phyloP scores from a whole-genome alignment of 2,888 invertebrate species.

The Xanthia icteritia region DNA sequence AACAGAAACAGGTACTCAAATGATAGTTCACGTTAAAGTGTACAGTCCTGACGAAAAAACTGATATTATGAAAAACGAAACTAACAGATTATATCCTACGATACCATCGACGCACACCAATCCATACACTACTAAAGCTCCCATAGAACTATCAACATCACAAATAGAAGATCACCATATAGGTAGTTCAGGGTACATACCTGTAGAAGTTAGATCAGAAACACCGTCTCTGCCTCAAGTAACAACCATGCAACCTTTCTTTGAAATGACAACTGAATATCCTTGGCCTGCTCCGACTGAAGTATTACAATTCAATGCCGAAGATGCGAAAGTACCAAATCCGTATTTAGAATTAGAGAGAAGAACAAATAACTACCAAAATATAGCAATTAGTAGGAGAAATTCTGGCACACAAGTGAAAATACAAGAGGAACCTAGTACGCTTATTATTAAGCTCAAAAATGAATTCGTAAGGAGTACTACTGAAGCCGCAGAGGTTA shows the following conservation, averaged over 20 bases:
- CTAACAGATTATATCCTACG: slow-evolving; percentile 49
- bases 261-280: slow-evolving; percentile 72
- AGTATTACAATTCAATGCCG: slow-evolving; percentile 82
- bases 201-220: slow-evolving; percentile 68
- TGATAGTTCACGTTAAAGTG: slow-evolving; percentile 92
- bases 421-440: slow-evolving; percentile 67
- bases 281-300: slow-evolving; percentile 77
- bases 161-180: slow-evolving; percentile 84
- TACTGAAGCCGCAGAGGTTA: slow-evolving; percentile 26
- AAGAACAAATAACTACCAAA: slow-evolving; percentile 58
- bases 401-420: slow-evolving; percentile 45
- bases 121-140: slow-evolving; percentile 71
- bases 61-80: slow-evolving; percentile 58
- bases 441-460: slow-evolving; percentile 76
- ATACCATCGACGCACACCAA: slow-evolving; percentile 60
- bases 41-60: slow-evolving; percentile 82
- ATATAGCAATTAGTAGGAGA: slow-evolving; percentile 55
- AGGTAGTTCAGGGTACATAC: slow-evolving; percentile 85
- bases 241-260: slow-evolving; percentile 71
- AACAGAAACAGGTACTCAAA: slow-evolving; percentile 83
- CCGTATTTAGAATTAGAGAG: slow-evolving; percentile 74
- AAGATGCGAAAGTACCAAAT: slow-evolving; percentile 85
- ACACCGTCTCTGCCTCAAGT: slow-evolving; percentile 63
- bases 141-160: slow-evolving; percentile 75
- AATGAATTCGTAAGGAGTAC: slow-evolving; percentile 73